Percentiles rank a stretch among this genome's conserved stretches.
Conservation (phyloP, 2,797 vertebrate genomes). For the Callimico goeldii region DNA sequence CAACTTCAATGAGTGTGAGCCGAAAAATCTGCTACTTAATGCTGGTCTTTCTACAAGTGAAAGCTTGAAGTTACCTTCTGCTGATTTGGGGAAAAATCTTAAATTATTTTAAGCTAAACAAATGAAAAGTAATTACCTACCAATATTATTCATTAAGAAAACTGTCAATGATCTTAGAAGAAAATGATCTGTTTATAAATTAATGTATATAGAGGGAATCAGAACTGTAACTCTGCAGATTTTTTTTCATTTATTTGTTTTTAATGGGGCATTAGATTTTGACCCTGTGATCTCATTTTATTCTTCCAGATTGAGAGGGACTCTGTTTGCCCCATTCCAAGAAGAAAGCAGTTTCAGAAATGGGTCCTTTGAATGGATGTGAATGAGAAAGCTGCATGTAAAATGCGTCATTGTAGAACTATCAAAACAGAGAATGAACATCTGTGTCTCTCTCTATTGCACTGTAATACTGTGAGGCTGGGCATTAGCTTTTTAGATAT, state of each 20-base stretch:
- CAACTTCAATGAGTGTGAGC: background rate
- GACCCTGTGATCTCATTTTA: background rate
- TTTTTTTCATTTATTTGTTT: background rate
- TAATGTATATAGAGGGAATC: background rate
- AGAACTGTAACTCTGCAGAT: background rate
- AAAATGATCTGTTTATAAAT: constrained; percentile 1
- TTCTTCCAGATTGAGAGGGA: background rate
- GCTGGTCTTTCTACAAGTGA: background rate
- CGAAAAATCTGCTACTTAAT: background rate
- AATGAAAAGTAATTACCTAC: background rate
- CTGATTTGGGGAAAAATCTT: background rate
- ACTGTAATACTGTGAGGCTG: background rate
- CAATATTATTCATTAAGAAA: constrained; percentile 21
- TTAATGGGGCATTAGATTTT: background rate
- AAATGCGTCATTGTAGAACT: background rate
- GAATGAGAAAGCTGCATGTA: background rate
- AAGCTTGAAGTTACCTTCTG: background rate
- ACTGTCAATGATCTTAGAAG: background rate
- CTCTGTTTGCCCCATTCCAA: background rate
- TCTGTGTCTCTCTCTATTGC: background rate
- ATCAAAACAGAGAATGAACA: background rate
- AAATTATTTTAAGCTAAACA: background rate
- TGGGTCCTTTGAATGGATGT: background rate
- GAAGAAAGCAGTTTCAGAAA: constrained; percentile 26
- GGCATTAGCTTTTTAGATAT: background rate